phyloP scores from a whole-genome alignment of 2,888 invertebrate species.

The Fabriciana adippe region DNA sequence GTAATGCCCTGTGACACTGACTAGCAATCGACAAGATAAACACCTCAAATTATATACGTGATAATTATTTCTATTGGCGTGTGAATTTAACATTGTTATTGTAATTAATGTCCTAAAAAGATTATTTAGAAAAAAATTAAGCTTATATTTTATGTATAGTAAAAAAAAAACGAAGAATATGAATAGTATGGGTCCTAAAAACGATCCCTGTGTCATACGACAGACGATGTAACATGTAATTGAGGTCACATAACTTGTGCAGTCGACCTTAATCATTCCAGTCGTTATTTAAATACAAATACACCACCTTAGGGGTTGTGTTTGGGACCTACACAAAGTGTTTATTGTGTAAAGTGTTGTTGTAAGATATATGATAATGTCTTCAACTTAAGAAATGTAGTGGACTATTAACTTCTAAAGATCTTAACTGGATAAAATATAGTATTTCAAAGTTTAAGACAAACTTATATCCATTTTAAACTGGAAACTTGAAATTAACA shows the following conservation, averaged over 20 bases:
- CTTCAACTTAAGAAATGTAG: neutral
- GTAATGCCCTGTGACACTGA: slow-evolving; percentile 37
- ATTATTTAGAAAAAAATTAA: neutral
- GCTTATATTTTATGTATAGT: too few species aligned
- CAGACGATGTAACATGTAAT: neutral
- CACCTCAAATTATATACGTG: slow-evolving; percentile 26
- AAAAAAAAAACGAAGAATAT: too few species aligned
- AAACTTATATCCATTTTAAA: too few species aligned
- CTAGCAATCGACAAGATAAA: slow-evolving; percentile 35
- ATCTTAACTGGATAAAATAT: too few species aligned
- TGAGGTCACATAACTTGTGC: slow-evolving; percentile 3
- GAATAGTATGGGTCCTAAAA: neutral
- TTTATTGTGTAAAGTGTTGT: slow-evolving; percentile 8
- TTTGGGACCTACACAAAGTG: slow-evolving; percentile 5
- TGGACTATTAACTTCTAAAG: too few species aligned
- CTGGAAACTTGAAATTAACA: too few species aligned
- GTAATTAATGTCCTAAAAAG: slow-evolving; percentile 5
- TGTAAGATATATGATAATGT: slow-evolving; percentile 5
- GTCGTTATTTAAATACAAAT: slow-evolving; percentile 15
- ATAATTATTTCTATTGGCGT: slow-evolving; percentile 31
- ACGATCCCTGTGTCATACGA: neutral
- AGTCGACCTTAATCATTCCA: slow-evolving; percentile 11
- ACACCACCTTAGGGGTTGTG: slow-evolving; percentile 7
- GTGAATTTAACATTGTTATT: slow-evolving; percentile 31
- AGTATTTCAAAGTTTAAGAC: too few species aligned